These are phyloP conservation scores for Mesopsocus fuscifrons DNA, from an alignment of 2,888 invertebrate genomes.

Conservation along the genomic window DNA sequence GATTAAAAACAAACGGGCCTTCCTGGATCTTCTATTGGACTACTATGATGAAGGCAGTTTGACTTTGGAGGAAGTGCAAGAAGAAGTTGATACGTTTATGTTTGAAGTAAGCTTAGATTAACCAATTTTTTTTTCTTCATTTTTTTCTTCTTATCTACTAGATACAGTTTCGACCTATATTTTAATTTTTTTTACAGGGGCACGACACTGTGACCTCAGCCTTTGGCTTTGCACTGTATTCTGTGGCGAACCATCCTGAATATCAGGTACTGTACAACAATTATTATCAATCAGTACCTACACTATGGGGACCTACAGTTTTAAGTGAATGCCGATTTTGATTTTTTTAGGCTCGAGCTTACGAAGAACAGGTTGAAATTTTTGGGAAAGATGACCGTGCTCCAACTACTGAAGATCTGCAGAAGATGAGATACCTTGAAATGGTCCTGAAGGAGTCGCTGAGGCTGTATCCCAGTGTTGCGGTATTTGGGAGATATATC, in stretches of 20 bases:
- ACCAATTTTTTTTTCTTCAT: too few species aligned
- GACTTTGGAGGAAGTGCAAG: background rate
- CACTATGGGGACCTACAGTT: too few species aligned
- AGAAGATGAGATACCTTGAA: background rate
- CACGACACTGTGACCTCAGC: slow-evolving; percentile 2
- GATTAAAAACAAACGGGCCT: background rate
- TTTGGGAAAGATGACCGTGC: background rate
- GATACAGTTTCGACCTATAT: too few species aligned
- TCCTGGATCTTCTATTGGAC: background rate
- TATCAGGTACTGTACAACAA: too few species aligned
- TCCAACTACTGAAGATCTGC: background rate
- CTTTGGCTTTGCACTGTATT: background rate
- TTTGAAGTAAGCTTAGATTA: slow-evolving; percentile 3
- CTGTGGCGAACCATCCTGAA: slow-evolving; percentile 6
- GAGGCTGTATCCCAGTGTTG: background rate
- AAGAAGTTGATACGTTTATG: slow-evolving; percentile 7
- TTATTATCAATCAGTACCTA: too few species aligned
- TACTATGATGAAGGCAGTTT: background rate
- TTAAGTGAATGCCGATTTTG: too few species aligned
- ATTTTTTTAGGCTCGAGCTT: background rate
- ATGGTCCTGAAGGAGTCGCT: background rate
- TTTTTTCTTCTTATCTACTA: too few species aligned
- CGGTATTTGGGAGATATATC: background rate
- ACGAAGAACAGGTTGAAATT: background rate
- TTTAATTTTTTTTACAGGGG: background rate